Evolutionary conservation across 2,797 vertebrate genomes (phyloP), one percentile per base, ranked within the genome.

Genomic region (Myripristis murdjan): DNA sequence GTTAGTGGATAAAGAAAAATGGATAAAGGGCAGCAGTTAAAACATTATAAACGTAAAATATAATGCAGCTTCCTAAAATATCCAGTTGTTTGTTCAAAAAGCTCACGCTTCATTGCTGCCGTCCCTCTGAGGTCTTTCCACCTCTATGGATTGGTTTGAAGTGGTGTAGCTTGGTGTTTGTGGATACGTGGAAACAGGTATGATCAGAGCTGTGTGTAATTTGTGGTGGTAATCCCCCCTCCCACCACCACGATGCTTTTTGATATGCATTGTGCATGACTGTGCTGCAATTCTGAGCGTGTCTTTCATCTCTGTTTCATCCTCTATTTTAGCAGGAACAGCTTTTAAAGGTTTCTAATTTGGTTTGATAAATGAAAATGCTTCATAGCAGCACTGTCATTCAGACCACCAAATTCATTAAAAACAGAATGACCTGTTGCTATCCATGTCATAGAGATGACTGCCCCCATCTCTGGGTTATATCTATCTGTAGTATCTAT

Each of bases 241-340:
- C 31, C 31, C 28, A 9, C 33, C 61, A 39, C 22, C 64, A 35
- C 37, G 26, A 31, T 6, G 5, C 4, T 47, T 35, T 83, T 75
- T 75, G 67, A 72, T 68, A 73, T 67, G 23, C 37, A 46, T 65
- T 72, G 64, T 65, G 70, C 39, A 54, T 28, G 0, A 24, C 18
- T n/a, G 61, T 12, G 64, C 71, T 51, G 47, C 68, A 61, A n/a
- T 33, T 10, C 35, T 56, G 57, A 48, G 49, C 24, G 41, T n/a
- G 24, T 23, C 69, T 85, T 77, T 87, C 62, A 82, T 73, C 64
- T 73, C 49, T 9, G 41, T 67, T 72, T 79, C 61, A 82, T 66
- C 58, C 52, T 49, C 49, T 58, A 0, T 15, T 31, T 24, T 28
- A 37, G 28, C 64, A 24, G 24, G 46, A 65, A 63, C 28, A 63